A percentile compares a stretch with the other conserved stretches of the same genome.
These are phyloP conservation scores for Gerris lacustris DNA, from an alignment of 2,888 invertebrate genomes.

Conservation along the genomic window DNA sequence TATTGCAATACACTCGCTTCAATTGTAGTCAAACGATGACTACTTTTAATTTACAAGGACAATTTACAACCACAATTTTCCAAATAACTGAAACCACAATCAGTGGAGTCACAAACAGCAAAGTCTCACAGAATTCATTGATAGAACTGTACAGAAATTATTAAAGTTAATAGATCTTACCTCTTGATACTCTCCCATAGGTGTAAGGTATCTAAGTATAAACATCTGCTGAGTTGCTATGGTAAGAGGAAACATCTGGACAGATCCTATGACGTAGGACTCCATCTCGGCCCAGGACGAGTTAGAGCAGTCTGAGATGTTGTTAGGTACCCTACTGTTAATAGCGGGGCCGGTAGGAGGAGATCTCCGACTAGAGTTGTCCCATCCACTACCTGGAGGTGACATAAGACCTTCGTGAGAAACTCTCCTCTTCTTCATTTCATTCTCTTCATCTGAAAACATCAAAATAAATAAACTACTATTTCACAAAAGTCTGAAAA, in stretches of 20 bases:
- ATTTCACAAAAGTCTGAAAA: background rate
- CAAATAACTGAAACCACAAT: no score
- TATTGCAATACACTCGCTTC: no score
- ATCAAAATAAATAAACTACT: background rate
- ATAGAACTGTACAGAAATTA: no score
- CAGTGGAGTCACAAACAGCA: no score
- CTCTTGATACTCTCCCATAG: slow-evolving; percentile 96
- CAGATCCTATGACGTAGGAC: slow-evolving; percentile 74
- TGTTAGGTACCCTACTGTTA: slow-evolving; percentile 24
- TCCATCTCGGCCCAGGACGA: slow-evolving; percentile 88
- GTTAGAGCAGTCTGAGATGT: slow-evolving; percentile 52
- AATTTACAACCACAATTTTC: no score
- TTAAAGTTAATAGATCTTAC: slow-evolving; percentile 36
- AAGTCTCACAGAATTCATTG: no score
- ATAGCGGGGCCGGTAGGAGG: slow-evolving; percentile 30
- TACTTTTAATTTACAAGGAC: no score
- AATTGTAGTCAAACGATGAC: no score
- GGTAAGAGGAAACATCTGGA: slow-evolving; percentile 81
- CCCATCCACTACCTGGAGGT: slow-evolving; percentile 32
- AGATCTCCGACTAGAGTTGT: slow-evolving; percentile 21
- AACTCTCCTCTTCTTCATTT: slow-evolving; percentile 17
- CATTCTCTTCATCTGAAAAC: slow-evolving; percentile 4
- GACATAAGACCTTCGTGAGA: slow-evolving; percentile 42
- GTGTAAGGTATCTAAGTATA: slow-evolving; percentile 84
- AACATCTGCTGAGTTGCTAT: slow-evolving; percentile 82